Evolutionary conservation across 2,888 invertebrate genomes (phyloP).

Genomic region (Yponomeuta cagnagella): DNA sequence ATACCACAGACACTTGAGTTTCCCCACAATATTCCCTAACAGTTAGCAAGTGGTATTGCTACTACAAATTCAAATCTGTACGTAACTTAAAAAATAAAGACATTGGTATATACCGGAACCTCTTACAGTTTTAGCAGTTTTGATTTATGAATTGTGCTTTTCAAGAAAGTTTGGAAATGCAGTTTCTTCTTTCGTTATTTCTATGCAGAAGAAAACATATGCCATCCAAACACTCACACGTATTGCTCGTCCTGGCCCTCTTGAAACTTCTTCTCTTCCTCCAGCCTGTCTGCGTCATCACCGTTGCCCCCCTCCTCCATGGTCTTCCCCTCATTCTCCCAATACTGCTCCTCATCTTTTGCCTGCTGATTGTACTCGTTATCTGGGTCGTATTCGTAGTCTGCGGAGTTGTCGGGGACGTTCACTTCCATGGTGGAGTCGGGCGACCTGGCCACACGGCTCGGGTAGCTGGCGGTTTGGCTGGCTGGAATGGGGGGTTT

Average conservation of each 20-base stretch:
- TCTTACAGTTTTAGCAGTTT: too few species aligned
- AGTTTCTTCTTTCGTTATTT: too few species aligned
- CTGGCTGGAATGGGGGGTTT: slow-evolving; percentile 10
- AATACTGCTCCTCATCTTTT: slow-evolving; percentile 31
- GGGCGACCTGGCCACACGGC: slow-evolving; percentile 32
- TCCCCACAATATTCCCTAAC: too few species aligned
- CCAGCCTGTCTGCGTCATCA: slow-evolving; percentile 30
- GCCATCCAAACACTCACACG: slow-evolving; percentile 15
- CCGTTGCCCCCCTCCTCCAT: slow-evolving; percentile 21
- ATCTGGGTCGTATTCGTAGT: slow-evolving; percentile 24
- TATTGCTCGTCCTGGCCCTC: slow-evolving; percentile 30
- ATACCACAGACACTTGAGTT: too few species aligned
- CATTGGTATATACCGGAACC: too few species aligned
- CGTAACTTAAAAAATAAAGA: too few species aligned
- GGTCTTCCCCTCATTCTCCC: slow-evolving; percentile 29
- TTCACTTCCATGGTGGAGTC: slow-evolving; percentile 33
- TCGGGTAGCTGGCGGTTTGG: slow-evolving; percentile 15
- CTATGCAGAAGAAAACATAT: too few species aligned
- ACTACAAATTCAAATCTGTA: too few species aligned
- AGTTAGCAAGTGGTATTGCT: too few species aligned
- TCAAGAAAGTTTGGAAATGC: too few species aligned
- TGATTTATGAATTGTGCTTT: too few species aligned
- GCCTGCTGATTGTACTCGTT: slow-evolving; percentile 25
- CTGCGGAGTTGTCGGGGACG: slow-evolving; percentile 29
- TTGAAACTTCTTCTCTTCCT: slow-evolving; percentile 33